Evolutionary conservation across 2,888 invertebrate species (phyloP), one percentile per base, ranked within the genome.

Genomic region (Tachystola acroxantha): DNA sequence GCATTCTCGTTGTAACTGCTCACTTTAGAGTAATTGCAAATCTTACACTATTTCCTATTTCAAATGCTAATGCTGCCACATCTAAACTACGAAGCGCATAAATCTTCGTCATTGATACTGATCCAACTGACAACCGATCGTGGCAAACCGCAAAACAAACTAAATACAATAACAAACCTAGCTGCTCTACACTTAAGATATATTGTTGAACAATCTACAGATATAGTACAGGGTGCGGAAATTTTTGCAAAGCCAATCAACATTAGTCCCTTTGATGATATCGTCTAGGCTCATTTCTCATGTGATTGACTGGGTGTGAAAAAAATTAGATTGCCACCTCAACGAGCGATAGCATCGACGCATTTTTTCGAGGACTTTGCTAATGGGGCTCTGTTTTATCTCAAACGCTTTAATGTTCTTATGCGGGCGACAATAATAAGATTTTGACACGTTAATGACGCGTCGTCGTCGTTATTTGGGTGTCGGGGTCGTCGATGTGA

Each of bases 371-470:
- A 62, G 61, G 66, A 58, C 60, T 53, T 67, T 61, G 57, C 79
- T 85, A 86, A 86, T 85, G 79, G 84, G 68, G 50, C 73, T 70
- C 86, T 86, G 86, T 81, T 85, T 85, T 86, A 85, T 86, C 84
- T 85, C 84, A 52, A 62, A 65, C 62, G 64, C 70, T 69, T 69
- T 84, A 85, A 85, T 82, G 73, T 79, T 63, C 73, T 82, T 80
- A 82, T 82, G 81, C 82, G 81, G 84, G 84, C 45, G 80, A 73
- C 72, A 69, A 74, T 85, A 85, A 85, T 78, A 79, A 74, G 79
- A 81, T 81, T 84, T 80, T 76, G 79, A 84, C 82, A 79, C 80
- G 57, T 78, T 79, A 79, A 81, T 76, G 70, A 78, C 60, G 53
- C 63, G 55, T 57, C 62, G 69, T 75, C 63, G 55, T 57, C 62